These are phyloP conservation scores for Drosophila parvula DNA, from an alignment of 1,140 invertebrate species.

Conservation along the genomic window DNA sequence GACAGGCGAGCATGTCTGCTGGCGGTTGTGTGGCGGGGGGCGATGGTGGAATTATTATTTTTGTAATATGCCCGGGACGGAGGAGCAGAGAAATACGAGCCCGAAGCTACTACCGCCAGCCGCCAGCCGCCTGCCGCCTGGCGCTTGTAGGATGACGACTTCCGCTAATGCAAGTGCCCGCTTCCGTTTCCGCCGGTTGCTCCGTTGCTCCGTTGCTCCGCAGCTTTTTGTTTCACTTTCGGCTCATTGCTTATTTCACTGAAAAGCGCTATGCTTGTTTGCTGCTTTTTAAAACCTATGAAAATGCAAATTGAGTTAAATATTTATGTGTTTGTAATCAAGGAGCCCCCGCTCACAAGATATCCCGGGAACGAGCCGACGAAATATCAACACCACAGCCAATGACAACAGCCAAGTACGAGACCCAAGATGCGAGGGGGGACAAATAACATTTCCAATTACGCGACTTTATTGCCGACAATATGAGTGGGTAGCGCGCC, in stretches of 20 bases:
- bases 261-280: slow-evolving; percentile 21
- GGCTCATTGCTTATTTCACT: slow-evolving; percentile 42
- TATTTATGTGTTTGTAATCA: slow-evolving; percentile 68
- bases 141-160: slow-evolving; percentile 56
- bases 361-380: slow-evolving; percentile 3
- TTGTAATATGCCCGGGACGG: slow-evolving; percentile 21
- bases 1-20: slow-evolving; percentile 26
- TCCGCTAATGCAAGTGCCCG: slow-evolving; percentile 69
- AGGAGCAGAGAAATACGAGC: not conserved
- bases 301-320: slow-evolving; percentile 73
- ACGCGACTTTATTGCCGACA: slow-evolving; percentile 44
- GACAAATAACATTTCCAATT: slow-evolving; percentile 50
- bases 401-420: slow-evolving; percentile 23
- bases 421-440: not conserved
- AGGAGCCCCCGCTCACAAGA: slow-evolving; percentile 4
- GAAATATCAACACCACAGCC: slow-evolving; percentile 24
- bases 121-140: slow-evolving; percentile 9
- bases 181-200: slow-evolving; percentile 52
- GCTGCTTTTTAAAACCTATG: slow-evolving; percentile 59
- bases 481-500: slow-evolving; percentile 29
- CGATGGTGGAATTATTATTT: slow-evolving; percentile 37
- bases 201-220: not conserved
- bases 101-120: slow-evolving; percentile 1
- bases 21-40: slow-evolving; percentile 8
- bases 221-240: slow-evolving; percentile 56